A percentile compares a stretch with the other conserved stretches of the same genome.
These are phyloP conservation scores for Apteryx mantelli DNA, from an alignment of 2,113 vertebrate species.

Conservation along the genomic window DNA sequence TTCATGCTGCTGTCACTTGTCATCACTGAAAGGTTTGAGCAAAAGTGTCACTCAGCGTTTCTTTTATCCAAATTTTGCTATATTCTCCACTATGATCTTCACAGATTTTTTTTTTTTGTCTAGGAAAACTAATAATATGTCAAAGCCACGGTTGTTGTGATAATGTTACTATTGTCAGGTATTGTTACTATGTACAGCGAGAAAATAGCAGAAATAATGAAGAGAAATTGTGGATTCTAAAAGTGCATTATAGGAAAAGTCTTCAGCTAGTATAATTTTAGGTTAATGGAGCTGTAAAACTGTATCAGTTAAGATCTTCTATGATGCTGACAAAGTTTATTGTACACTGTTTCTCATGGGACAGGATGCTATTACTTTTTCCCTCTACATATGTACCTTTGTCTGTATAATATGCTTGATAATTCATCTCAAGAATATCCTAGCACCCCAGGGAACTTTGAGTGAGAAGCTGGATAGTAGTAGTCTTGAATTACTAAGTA, in stretches of 20 bases:
- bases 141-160: neutral
- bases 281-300: neutral
- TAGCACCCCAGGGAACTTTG: neutral
- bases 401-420: neutral
- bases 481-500: neutral
- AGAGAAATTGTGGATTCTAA: neutral
- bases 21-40: neutral
- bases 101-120: neutral
- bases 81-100: neutral
- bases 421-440: neutral
- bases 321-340: neutral
- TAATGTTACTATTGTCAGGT: neutral
- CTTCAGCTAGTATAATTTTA: neutral
- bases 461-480: neutral
- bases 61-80: fast-evolving
- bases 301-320: neutral
- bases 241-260: neutral
- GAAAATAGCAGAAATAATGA: neutral
- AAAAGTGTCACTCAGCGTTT: neutral
- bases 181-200: neutral
- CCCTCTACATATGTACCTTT: neutral
- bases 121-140: neutral
- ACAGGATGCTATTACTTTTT: neutral
- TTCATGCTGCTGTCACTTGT: neutral
- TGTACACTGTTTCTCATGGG: neutral